Evolutionary conservation across 2,888 invertebrate species (phyloP).

Genomic region (Melanargia galathea): DNA sequence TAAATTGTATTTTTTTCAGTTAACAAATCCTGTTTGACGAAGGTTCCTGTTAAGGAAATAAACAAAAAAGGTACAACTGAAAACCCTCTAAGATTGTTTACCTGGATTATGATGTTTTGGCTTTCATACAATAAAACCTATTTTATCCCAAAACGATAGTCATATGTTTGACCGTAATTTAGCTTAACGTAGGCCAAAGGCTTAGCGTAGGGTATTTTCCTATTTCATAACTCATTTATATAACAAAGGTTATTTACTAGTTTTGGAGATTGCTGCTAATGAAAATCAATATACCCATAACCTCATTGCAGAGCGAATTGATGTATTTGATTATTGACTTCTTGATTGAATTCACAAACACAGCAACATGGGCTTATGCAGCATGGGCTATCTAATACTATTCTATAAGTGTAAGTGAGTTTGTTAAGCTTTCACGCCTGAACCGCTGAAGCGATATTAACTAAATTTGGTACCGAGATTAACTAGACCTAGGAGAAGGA

Average conservation of each 20-base stretch:
- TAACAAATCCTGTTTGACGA: conserved; percentile 79
- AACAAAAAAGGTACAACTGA: conserved; percentile 62
- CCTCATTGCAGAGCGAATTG: no score
- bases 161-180: conserved; percentile 13
- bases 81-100: conserved; percentile 65
- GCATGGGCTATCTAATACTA: no score
- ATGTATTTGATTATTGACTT: no score
- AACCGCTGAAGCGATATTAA: no score
- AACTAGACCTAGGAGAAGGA: no score
- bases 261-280: not conserved
- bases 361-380: no score
- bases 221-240: not conserved
- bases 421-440: no score
- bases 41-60: conserved; percentile 70
- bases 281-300: no score
- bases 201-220: not conserved
- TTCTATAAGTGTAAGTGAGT: no score
- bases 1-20: conserved; percentile 76
- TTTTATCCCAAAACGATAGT: conserved; percentile 5
- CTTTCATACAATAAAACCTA: conserved; percentile 2
- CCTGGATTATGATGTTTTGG: conserved; percentile 43
- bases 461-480: no score
- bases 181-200: not conserved
- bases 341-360: no score
- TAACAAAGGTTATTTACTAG: not conserved